Evolutionary conservation across 2,797 vertebrate genomes (phyloP).

Genomic region (Sebastes diaconus): DNA sequence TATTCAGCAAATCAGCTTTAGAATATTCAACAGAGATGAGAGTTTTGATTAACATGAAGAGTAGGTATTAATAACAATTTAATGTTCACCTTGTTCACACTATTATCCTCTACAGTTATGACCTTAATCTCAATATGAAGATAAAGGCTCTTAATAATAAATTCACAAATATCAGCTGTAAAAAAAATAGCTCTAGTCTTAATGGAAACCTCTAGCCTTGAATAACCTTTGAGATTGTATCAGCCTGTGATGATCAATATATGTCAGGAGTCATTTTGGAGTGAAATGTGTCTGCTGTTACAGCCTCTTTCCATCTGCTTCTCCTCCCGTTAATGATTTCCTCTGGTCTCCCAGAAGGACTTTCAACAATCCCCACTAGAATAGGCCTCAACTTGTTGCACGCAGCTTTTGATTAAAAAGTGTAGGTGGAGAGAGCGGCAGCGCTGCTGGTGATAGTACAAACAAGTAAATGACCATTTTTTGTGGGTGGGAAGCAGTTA

Average conservation of each 20-base stretch:
- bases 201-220: background rate
- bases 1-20: background rate
- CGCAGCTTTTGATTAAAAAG: conserved; percentile 11
- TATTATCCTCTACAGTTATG: background rate
- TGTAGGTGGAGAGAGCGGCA: background rate
- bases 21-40: background rate
- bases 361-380: background rate
- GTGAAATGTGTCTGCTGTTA: background rate
- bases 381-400: background rate
- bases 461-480: conserved; percentile 5
- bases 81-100: background rate
- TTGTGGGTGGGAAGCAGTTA: background rate
- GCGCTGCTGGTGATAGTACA: background rate
- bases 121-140: background rate
- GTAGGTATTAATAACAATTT: background rate
- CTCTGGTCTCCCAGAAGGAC: conserved; percentile 3
- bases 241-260: conserved; percentile 10
- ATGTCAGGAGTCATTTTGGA: background rate
- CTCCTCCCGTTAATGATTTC: conserved; percentile 2
- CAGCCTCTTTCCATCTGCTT: background rate
- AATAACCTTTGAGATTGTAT: conserved; percentile 14
- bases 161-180: background rate
- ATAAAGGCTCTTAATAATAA: background rate
- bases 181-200: background rate
- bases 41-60: background rate